Evolutionary conservation across 2,797 vertebrate species (phyloP), one percentile per base, ranked within the genome.

Genomic region (Argya squamiceps): DNA sequence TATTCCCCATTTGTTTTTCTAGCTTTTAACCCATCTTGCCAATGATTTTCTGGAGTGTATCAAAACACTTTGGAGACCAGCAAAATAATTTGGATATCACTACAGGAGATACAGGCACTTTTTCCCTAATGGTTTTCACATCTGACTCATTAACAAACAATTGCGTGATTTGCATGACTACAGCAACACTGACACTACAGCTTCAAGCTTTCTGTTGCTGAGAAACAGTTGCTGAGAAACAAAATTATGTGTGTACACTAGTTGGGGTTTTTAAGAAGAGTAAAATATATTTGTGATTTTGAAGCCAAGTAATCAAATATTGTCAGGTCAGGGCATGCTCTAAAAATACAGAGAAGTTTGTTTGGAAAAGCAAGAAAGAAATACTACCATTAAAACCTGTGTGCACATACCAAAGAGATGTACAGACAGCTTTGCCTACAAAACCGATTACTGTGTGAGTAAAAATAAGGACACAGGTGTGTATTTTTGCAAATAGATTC

Each of bases 31-130:
- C 50, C 3, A n/a, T 29, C 10, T 63, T 23, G 8, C 4, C 9
- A 50, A 7, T 32, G 22, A 9, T 34, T 64, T 85, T 69, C n/a
- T 76, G n/a, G 10, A 46, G 10, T 14, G 2, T 37, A 20, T 30
- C 13, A 93, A 74, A 71, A 30, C 6, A 13, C 6, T 2, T 1
- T 39, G 20, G 11, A 67, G 6, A 32, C 18, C 30, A 63, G 8
- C 13, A 58, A 41, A 58, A 50, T 71, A 44, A 4, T 44, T 11
- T 84, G 67, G 10, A 41, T 12, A 64, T 26, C n/a, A 26, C 0
- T 1, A 43, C 13, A 39, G 11, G 27, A 70, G 6, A 19, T 6
- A 65, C 0, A 0, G 18, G 11, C 4, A 34, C 6, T 17, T 65
- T 55, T 82, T 80, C 29, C 18, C 39, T 23, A 29, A 29, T 19